Evolutionary conservation across 64 coral and sea anemone genomes (phyloP), one percentile per base, ranked within the genome.

Genomic region (Acropora yongei): DNA sequence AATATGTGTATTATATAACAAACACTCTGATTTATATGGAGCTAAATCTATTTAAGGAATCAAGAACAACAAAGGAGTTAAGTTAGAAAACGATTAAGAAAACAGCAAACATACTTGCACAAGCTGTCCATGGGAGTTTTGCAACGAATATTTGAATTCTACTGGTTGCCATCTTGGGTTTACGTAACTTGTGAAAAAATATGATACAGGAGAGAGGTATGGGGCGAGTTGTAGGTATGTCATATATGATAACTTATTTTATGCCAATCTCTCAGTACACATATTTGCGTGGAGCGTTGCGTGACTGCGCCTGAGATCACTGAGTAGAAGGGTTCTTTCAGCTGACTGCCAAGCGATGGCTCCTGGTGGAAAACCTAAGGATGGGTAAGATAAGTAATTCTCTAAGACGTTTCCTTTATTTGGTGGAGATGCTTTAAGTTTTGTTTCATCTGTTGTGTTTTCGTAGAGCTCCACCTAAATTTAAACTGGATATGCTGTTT

Each of bases 121-220:
- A 93, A 67, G 88, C 95, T 67, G 95, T 96, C 95, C 95, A 96
- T 11, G 95, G 95, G 43, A 96, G 82, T 77, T 74, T 79, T 44
- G 91, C 91, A 6, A 96, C 95, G 85, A 96, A 96, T 18, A 96
- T 20, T 72, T 85, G 55, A 48, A 77, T 69, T 47, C 90, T 10
- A 46, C 41, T 80, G 3, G 49, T n/a, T 81, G 93, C 95, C 95
- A 96, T 96, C 55, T 96, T 96, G 74, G 17, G 58, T 53, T 69
- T 57, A n/a, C 18, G n/a, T 42, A 14, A 12, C 5, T 10, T 55
- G 1, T 5, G 51, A 9, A 55, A 10, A 7, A 2, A 55, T 8
- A 10, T 55, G 51, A 8, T 55, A 0, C 1, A 7, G 51, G 0
- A 7, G 10, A 1, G 51, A 55, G 51, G 4, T 10, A 30, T 55